Conservation (phyloP, 2,888 invertebrate genomes). For the Melipona bicolor region DNA sequence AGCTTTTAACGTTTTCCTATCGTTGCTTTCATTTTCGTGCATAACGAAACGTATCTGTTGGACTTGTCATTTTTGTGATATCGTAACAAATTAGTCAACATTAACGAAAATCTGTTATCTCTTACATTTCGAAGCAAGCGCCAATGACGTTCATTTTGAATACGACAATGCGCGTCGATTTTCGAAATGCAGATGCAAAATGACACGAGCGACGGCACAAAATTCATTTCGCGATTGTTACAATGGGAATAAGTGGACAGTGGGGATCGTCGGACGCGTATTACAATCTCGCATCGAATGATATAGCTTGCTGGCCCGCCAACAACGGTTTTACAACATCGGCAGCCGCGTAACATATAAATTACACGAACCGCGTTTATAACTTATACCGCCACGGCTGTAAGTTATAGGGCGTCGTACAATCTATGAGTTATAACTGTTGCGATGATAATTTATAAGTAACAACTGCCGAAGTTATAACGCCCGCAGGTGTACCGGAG, state of each 20-base stretch:
- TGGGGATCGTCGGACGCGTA: neutral
- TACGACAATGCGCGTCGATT: neutral
- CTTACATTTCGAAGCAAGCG: too few species aligned
- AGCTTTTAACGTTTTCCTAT: too few species aligned
- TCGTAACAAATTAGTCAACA: too few species aligned
- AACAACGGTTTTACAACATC: conserved; percentile 48
- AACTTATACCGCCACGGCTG: conserved; percentile 53
- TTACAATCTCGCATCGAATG: conserved; percentile 51
- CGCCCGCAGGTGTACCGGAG: conserved; percentile 35
- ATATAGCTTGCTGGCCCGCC: conserved; percentile 40
- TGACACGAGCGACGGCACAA: neutral
- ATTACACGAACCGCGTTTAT: conserved; percentile 52
- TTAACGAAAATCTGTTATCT: too few species aligned
- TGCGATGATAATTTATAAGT: conserved; percentile 68
- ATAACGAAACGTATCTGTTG: too few species aligned
- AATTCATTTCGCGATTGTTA: neutral
- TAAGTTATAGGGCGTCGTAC: conserved; percentile 66
- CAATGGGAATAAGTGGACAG: neutral
- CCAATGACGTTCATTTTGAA: neutral
- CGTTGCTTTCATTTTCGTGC: too few species aligned
- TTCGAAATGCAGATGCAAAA: neutral
- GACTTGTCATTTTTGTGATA: too few species aligned
- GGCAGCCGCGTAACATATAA: conserved; percentile 60
- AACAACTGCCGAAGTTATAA: conserved; percentile 68
- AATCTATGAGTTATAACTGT: conserved; percentile 64